Percentiles rank a stretch among this genome's conserved stretches.
These are phyloP conservation scores for Brachymystax lenok DNA, from an alignment of 2,797 vertebrate genomes.

Conservation along the genomic window DNA sequence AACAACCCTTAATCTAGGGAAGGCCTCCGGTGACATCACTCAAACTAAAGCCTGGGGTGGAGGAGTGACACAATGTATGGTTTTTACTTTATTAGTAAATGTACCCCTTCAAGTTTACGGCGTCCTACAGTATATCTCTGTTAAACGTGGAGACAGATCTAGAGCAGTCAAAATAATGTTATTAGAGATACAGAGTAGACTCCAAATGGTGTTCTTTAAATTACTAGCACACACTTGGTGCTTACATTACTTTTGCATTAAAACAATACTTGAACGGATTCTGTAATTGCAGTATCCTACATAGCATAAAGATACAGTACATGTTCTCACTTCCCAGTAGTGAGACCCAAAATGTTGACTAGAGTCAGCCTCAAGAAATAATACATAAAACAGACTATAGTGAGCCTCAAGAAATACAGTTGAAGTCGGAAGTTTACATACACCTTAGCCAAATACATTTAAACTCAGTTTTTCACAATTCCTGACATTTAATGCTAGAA, in stretches of 20 bases:
- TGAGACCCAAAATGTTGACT: neutral
- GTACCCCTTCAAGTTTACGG: constrained; percentile 49
- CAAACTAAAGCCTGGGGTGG: neutral
- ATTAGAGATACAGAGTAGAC: neutral
- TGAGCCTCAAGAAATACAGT: too few species aligned
- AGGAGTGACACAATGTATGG: constrained; percentile 43
- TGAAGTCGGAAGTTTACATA: too few species aligned
- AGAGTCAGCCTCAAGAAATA: neutral
- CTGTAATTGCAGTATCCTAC: neutral
- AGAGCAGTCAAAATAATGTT: constrained; percentile 37
- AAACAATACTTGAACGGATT: neutral
- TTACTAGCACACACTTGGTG: neutral
- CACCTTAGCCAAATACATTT: too few species aligned
- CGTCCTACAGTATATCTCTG: constrained; percentile 38
- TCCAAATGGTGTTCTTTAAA: neutral
- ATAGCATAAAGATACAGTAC: neutral
- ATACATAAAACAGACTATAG: neutral
- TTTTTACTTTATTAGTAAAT: constrained; percentile 56
- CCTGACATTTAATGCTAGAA: too few species aligned
- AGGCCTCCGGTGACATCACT: constrained; percentile 47
- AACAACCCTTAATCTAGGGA: neutral
- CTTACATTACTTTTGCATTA: neutral
- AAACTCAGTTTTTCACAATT: too few species aligned
- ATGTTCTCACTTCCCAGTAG: neutral
- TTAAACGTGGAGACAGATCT: constrained; percentile 32